phyloP scores from a whole-genome alignment of 2,888 invertebrate genomes.

The Tetropium fuscum region DNA sequence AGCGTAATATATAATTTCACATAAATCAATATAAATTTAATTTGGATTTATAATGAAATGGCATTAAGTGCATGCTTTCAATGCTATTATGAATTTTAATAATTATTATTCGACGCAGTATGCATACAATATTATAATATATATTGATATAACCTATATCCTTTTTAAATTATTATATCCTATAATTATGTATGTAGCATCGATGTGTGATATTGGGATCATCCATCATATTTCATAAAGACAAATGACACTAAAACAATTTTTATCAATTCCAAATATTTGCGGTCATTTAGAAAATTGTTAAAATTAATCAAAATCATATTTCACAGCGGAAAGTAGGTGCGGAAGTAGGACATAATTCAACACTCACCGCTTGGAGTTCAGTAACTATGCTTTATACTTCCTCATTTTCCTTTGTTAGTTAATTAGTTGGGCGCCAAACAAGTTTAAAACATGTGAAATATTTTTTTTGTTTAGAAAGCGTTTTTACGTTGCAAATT shows the following conservation, averaged over 20 bases:
- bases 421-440: slow-evolving; percentile 2
- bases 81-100: slow-evolving; percentile 1
- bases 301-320: not conserved
- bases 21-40: not conserved
- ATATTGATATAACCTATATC: slow-evolving; percentile 14
- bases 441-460: slow-evolving; percentile 5
- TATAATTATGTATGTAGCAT: slow-evolving; percentile 16
- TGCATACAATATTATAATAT: slow-evolving; percentile 15
- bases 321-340: not conserved
- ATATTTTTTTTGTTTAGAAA: not conserved
- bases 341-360: not conserved
- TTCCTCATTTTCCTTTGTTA: not conserved
- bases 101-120: not conserved
- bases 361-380: not conserved
- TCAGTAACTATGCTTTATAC: not conserved
- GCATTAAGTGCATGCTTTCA: slow-evolving; percentile 1
- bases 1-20: not conserved
- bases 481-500: no score
- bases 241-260: slow-evolving; percentile 17
- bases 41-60: slow-evolving; percentile 1
- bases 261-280: no score
- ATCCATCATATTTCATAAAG: slow-evolving; percentile 15
- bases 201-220: slow-evolving; percentile 13
- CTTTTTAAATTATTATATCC: slow-evolving; percentile 19
- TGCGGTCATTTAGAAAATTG: no score